Base-by-base conservation (phyloP, 2,113 vertebrate genomes). In the Bujurquina vittata region DNA sequence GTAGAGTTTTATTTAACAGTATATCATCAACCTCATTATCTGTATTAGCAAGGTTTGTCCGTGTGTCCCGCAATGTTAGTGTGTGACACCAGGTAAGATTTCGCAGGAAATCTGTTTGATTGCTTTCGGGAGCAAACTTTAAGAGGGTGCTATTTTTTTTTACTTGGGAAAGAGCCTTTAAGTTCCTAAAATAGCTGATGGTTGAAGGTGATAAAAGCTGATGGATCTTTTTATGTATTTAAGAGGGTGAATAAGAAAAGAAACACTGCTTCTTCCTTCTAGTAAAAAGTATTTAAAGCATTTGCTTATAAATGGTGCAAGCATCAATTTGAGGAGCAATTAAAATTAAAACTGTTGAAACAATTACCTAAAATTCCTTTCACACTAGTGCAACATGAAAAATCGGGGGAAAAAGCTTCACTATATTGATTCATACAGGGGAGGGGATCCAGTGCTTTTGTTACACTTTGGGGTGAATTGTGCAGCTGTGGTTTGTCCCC, bases 361-460 rank as follows among this genome's bases (percentile, higher is more conserved):
- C 3, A 65, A 22, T 22, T 12, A 14, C 11, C 35, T 7, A 40
- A 5, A 43, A n/a, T 23, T 43, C n/a, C 15, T 0, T 20, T 49
- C 22, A 49, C 65, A 49, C 40, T 29, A 7, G 49, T 49, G 2
- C 65, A 46, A 49, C 11, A 1, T 49, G 9, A 67, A 49, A 40
- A 46, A 46, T 46, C 62, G 26, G 10, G 43, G 4, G 8, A 11
- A 40, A 10, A 10, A 40, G 3, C 2, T 11, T 46, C 10, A 46
- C 43, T 11, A 3, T 43, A 15, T 49, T 49, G 46, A 17, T 15
- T 17, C 14, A 49, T 49, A 17, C 15, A 49, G 46, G 15, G 15
- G 1, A 0, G 9, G 17, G 65, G 23, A 49, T 49, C 43, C 1
- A 0, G 22, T 20, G 52, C 7, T n/a, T 52, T 20, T 52, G 1